phyloP scores from a whole-genome alignment of 2,888 invertebrate genomes.

The Amphimallon solstitiale region DNA sequence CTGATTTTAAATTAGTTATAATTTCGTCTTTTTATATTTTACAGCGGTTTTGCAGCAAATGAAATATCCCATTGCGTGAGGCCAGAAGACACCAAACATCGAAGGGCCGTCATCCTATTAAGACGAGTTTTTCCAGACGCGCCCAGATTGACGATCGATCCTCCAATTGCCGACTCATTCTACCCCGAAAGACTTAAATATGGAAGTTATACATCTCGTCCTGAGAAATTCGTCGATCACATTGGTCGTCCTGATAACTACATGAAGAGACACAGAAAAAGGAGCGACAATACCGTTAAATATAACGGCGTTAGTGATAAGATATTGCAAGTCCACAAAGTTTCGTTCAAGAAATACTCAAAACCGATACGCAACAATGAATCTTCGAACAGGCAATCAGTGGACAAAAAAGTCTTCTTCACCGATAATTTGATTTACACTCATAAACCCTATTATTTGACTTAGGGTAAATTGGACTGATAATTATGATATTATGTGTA shows the following conservation, averaged over 20 bases:
- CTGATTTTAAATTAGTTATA: not conserved
- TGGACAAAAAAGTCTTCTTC: slow-evolving; percentile 39
- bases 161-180: slow-evolving; percentile 8
- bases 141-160: slow-evolving; percentile 49
- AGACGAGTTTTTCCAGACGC: slow-evolving; percentile 56
- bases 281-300: not conserved
- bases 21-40: slow-evolving; percentile 46
- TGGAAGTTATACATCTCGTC: too few species aligned
- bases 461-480: too few species aligned
- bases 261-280: not conserved
- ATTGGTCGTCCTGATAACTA: not conserved
- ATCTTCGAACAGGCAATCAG: slow-evolving; percentile 29
- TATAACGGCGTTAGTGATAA: slow-evolving; percentile 20
- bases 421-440: slow-evolving; percentile 41
- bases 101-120: slow-evolving; percentile 66
- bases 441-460: slow-evolving; percentile 31
- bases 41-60: slow-evolving; percentile 67
- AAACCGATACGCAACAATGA: slow-evolving; percentile 38
- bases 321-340: slow-evolving; percentile 40
- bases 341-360: slow-evolving; percentile 43
- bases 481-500: too few species aligned
- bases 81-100: slow-evolving; percentile 64
- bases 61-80: slow-evolving; percentile 67
- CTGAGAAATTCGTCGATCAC: not conserved
- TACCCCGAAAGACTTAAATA: too few species aligned